These are phyloP conservation scores for Mactromeris polynyma DNA, from an alignment of 2,888 invertebrate species.

Conservation along the genomic window DNA sequence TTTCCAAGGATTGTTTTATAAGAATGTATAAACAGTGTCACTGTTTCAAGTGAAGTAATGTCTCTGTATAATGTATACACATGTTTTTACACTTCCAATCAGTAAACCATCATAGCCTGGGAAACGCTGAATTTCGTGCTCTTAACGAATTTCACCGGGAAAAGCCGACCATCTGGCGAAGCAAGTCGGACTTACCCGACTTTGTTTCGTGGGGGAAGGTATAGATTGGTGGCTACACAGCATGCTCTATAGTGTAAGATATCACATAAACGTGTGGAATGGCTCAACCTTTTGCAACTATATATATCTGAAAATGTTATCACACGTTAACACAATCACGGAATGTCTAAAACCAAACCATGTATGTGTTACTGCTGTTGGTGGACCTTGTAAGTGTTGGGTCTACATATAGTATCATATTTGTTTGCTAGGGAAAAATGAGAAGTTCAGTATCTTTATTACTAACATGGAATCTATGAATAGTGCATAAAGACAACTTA, in stretches of 20 bases:
- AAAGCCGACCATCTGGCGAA: constrained; percentile 60
- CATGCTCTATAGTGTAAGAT: constrained; percentile 30
- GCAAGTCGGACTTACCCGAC: constrained; percentile 61
- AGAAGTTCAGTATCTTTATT: too few species aligned
- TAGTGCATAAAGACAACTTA: too few species aligned
- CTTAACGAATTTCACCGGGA: constrained; percentile 65
- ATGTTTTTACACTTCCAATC: neutral
- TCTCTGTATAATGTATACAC: neutral
- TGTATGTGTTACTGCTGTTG: neutral
- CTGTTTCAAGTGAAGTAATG: neutral
- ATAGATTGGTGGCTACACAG: constrained; percentile 31
- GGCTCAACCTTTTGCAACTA: neutral
- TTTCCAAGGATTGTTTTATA: neutral
- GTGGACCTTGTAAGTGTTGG: too few species aligned
- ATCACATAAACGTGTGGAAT: constrained; percentile 2
- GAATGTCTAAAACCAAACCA: neutral
- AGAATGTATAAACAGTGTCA: neutral
- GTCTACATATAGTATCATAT: too few species aligned
- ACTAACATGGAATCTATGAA: too few species aligned
- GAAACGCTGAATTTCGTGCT: constrained; percentile 43
- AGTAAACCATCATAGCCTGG: constrained; percentile 15
- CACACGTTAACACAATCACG: constrained; percentile 12
- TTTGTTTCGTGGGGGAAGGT: constrained; percentile 66
- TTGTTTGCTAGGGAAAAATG: too few species aligned
- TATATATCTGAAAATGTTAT: neutral